These are phyloP conservation scores for Linurgus olivaceus DNA, from an alignment of 2,797 vertebrate genomes.

Conservation along the genomic window DNA sequence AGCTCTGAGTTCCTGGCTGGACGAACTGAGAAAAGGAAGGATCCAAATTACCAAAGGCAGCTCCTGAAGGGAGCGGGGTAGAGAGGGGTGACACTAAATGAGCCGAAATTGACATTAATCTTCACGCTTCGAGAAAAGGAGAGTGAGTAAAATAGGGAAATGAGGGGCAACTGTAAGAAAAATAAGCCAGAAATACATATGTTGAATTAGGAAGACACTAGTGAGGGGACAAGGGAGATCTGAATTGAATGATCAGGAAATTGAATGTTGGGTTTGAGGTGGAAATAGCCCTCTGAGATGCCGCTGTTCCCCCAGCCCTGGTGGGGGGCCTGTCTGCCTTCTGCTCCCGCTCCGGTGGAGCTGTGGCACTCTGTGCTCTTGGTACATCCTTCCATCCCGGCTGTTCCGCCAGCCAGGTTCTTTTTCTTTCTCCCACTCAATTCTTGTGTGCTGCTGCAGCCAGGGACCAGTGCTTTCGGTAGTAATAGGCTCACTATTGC, in stretches of 20 bases:
- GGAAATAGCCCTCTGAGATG: background rate
- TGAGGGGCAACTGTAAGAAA: background rate
- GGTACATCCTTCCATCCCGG: background rate
- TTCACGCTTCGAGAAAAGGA: background rate
- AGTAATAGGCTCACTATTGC: background rate
- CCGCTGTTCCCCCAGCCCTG: background rate
- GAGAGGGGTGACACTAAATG: background rate
- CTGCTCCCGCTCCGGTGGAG: fast-evolving
- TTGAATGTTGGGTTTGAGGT: background rate
- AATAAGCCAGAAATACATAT: background rate
- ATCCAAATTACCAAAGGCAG: background rate
- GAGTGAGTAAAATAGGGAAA: background rate
- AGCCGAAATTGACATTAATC: background rate
- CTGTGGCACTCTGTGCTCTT: background rate
- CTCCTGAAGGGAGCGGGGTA: background rate
- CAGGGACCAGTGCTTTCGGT: background rate
- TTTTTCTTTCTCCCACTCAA: background rate
- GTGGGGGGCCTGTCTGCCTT: background rate
- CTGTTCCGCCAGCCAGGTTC: background rate
- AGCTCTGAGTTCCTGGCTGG: background rate
- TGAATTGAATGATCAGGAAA: background rate
- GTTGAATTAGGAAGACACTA: background rate
- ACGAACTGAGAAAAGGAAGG: background rate
- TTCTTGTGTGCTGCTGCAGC: background rate
- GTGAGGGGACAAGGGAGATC: background rate